Evolutionary conservation across 92 coral and sea anemone species (phyloP), one percentile per base, ranked within the genome.

Genomic region (Isaurus tuberculatus): DNA sequence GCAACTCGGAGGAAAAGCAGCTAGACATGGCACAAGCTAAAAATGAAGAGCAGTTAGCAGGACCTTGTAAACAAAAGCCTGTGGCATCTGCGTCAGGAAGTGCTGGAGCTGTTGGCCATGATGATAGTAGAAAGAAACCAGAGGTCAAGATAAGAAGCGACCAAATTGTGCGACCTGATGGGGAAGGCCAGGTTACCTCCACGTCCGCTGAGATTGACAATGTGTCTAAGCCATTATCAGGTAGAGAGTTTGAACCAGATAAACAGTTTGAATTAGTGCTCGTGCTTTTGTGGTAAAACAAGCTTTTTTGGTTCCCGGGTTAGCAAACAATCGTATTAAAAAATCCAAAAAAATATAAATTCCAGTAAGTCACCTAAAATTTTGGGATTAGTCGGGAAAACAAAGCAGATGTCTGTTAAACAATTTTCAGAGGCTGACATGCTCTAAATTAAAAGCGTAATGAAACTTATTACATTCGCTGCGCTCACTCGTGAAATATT

Each of bases 121-220:
- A 20, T 51, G 30, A 1, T 1, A 15, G 6, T 20, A 19, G 65
- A 3, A 20, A 20, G 15, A 8, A 28, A 16, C 11, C 44, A 20
- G 7, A 30, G 28, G 10, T 29, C 10, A 13, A 29, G 14, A 17
- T 8, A 25, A 37, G 49, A 8, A 73, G 36, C 30, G 64, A 5
- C 1, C 32, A 36, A 5, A 28, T n/a, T 77, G 31, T 61, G 13
- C 9, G n/a, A 15, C 11, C 65, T 11, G 63, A 25, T 32, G 68
- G 55, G 1, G 82, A 77, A 14, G 23, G 68, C 14, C 51, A 75
- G 22, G 68, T 57, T 65, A 32, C 82, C 7, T 77, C 82, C 0
- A 77, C 70, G 8, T 58, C 70, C 1, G 23, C 70, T 6, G 34
- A 17, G 26, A 26, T 37, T 57, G 20, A 51, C 11, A 48, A 11